Evolutionary conservation across 2,113 vertebrate species (phyloP).

Genomic region (Turnix velox): DNA sequence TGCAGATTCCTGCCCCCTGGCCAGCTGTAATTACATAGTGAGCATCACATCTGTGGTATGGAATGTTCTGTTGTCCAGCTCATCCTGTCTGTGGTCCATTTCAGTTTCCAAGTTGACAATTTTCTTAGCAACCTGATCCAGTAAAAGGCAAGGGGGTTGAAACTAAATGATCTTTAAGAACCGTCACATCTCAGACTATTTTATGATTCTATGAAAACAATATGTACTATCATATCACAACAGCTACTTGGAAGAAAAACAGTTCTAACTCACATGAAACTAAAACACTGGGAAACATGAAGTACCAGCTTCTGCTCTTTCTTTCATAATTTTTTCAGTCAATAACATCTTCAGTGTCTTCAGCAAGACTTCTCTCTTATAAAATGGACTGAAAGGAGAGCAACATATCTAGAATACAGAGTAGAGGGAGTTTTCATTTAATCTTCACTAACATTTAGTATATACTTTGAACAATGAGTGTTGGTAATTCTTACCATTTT

Average conservation of each 20-base stretch:
- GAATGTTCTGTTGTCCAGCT: not conserved
- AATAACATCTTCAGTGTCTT: not conserved
- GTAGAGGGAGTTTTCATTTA: not conserved
- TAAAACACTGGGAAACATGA: not conserved
- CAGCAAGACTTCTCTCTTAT: not conserved
- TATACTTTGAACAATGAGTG: not conserved
- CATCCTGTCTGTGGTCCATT: not conserved
- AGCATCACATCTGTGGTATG: not conserved
- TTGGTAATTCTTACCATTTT: not conserved
- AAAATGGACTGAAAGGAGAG: not conserved
- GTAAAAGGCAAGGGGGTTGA: not conserved
- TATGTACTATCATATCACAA: not conserved
- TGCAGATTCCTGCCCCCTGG: not conserved
- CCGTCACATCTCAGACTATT: not conserved
- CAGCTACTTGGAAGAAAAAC: not conserved
- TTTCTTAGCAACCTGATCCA: not conserved
- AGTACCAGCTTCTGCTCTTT: not conserved
- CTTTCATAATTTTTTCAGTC: not conserved
- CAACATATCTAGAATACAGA: not conserved
- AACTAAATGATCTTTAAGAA: not conserved
- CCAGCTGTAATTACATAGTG: not conserved
- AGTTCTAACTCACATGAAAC: not conserved
- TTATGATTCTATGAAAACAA: not conserved
- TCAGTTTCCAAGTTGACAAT: not conserved
- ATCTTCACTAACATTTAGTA: not conserved